These are phyloP conservation scores for Channa argus DNA, from an alignment of 2,113 vertebrate genomes.

Conservation along the genomic window DNA sequence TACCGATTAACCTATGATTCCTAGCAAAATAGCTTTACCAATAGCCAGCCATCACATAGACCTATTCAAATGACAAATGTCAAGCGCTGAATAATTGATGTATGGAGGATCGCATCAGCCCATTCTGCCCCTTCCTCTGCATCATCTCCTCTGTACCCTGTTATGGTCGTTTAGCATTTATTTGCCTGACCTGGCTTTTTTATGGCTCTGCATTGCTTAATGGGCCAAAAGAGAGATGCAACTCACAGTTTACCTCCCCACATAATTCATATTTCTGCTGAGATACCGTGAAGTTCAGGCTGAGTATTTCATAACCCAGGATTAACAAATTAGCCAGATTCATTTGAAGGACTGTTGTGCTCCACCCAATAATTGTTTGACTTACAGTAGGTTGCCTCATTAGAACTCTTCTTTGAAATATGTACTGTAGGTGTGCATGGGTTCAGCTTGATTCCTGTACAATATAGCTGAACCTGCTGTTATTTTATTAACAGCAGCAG, in stretches of 20 bases:
- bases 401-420: neutral
- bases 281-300: constrained; percentile 17
- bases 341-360: neutral
- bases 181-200: constrained; percentile 51
- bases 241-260: constrained; percentile 42
- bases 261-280: constrained; percentile 27
- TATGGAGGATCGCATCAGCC: constrained; percentile 30
- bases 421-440: neutral
- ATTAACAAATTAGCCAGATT: neutral
- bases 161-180: constrained; percentile 63
- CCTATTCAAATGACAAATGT: constrained; percentile 61
- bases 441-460: neutral
- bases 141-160: constrained; percentile 34
- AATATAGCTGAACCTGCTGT: neutral
- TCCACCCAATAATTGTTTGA: no score
- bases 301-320: neutral
- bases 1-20: constrained; percentile 50
- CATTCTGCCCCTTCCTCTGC: constrained; percentile 30
- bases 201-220: constrained; percentile 65
- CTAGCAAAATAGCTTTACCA: constrained; percentile 45
- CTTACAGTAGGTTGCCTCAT: neutral
- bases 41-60: constrained; percentile 38
- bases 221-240: constrained; percentile 59
- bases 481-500: neutral
- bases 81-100: constrained; percentile 48